Conservation (phyloP, 2,113 vertebrate species). For the Colinus virginianus region DNA sequence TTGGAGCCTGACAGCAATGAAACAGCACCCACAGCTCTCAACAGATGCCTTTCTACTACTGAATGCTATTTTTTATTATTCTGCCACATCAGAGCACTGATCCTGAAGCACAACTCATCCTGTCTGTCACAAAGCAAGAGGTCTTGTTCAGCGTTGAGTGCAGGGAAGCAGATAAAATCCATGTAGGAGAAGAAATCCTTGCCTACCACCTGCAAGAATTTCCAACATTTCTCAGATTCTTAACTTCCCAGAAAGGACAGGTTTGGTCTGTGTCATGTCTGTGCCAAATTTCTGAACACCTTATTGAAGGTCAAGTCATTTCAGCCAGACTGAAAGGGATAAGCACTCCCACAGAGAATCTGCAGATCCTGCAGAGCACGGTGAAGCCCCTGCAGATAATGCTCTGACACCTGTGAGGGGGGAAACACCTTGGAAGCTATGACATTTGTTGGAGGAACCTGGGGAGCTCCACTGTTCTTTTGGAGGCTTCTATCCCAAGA, state of each 20-base stretch:
- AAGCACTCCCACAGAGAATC: neutral
- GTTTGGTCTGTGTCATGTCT: neutral
- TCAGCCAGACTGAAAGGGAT: neutral
- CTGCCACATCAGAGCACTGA: neutral
- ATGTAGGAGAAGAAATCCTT: neutral
- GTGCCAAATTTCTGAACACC: neutral
- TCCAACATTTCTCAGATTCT: neutral
- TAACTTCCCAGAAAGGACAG: neutral
- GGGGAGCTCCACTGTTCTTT: neutral
- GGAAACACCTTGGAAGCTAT: neutral
- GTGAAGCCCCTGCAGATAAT: neutral
- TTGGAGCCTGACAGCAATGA: neutral
- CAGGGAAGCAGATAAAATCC: neutral
- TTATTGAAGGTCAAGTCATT: neutral
- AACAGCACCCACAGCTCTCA: neutral
- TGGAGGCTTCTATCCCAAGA: neutral
- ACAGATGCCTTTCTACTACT: neutral
- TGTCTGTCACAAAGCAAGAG: neutral
- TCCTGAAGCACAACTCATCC: neutral
- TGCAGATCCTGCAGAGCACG: neutral
- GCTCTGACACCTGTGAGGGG: neutral
- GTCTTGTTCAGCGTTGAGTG: neutral
- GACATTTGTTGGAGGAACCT: rapidly evolving
- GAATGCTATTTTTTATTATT: neutral
- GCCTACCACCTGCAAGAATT: neutral